Percentiles rank a stretch among this genome's conserved stretches.
These are phyloP conservation scores for Daboia siamensis DNA, from an alignment of 2,113 vertebrate species.

Conservation along the genomic window DNA sequence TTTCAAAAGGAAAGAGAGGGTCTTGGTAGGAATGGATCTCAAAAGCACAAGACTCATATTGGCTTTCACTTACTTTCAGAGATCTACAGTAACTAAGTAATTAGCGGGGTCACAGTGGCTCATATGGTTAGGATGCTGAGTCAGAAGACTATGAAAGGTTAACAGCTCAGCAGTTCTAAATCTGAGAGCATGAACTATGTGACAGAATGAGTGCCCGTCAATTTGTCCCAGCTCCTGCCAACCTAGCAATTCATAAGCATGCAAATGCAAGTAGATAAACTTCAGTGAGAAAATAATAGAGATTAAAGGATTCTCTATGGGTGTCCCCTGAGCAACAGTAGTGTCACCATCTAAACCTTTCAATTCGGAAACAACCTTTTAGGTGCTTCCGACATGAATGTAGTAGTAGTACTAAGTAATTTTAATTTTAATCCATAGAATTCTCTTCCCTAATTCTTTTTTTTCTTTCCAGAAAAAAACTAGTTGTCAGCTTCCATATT, in stretches of 20 bases:
- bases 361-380: background rate
- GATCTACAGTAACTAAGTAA: background rate
- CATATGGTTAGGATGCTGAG: background rate
- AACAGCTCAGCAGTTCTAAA: background rate
- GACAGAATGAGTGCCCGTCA: background rate
- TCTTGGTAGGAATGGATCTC: background rate
- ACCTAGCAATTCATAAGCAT: background rate
- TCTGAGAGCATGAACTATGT: background rate
- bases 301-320: background rate
- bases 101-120: background rate
- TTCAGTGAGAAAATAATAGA: background rate
- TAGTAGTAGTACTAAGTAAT: background rate
- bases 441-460: background rate
- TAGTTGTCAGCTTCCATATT: background rate
- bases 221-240: background rate
- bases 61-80: background rate
- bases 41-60: background rate
- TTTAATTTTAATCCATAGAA: background rate
- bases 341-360: background rate
- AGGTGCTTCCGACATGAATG: background rate
- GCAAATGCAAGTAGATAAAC: background rate
- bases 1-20: background rate
- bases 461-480: background rate
- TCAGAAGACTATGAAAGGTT: background rate
- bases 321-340: background rate